Conservation (phyloP, 2,113 vertebrate species). For the Tenrec ecaudatus region DNA sequence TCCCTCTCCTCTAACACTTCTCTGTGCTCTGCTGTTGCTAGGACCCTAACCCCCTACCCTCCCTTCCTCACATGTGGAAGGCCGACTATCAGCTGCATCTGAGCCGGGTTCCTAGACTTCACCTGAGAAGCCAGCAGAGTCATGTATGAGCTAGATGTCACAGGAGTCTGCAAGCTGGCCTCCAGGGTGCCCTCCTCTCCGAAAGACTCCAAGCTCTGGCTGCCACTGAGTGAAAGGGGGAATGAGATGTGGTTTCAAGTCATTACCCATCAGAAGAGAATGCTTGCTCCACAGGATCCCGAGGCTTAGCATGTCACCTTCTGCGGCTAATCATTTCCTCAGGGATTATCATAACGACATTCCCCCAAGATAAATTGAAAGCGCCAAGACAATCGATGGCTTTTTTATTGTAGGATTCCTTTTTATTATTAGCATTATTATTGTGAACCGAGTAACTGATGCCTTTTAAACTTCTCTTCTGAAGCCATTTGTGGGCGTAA, state of each 20-base stretch:
- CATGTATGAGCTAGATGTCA: neutral
- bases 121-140: slow-evolving; percentile 41
- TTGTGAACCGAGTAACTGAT: too few relatives aligned
- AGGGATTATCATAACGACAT: slow-evolving; percentile 65
- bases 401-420: neutral
- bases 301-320: slow-evolving; percentile 68
- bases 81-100: slow-evolving; percentile 23
- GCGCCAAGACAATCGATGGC: neutral
- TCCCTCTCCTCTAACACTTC: slow-evolving; percentile 23
- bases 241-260: slow-evolving; percentile 71
- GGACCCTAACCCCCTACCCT: neutral
- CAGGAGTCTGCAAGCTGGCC: slow-evolving; percentile 24
- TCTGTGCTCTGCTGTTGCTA: slow-evolving; percentile 33
- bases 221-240: slow-evolving; percentile 42
- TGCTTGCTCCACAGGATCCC: neutral
- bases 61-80: neutral
- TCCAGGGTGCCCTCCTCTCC: slow-evolving; percentile 25
- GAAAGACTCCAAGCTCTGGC: neutral
- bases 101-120: neutral
- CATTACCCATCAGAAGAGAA: slow-evolving; percentile 65
- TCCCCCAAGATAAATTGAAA: neutral
- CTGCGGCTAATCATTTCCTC: slow-evolving; percentile 80
- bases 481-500: neutral
- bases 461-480: neutral
- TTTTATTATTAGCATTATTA: too few relatives aligned